Evolutionary conservation across 2,797 vertebrate genomes (phyloP), one percentile per base, ranked within the genome.

Genomic region (Galago senegalensis): DNA sequence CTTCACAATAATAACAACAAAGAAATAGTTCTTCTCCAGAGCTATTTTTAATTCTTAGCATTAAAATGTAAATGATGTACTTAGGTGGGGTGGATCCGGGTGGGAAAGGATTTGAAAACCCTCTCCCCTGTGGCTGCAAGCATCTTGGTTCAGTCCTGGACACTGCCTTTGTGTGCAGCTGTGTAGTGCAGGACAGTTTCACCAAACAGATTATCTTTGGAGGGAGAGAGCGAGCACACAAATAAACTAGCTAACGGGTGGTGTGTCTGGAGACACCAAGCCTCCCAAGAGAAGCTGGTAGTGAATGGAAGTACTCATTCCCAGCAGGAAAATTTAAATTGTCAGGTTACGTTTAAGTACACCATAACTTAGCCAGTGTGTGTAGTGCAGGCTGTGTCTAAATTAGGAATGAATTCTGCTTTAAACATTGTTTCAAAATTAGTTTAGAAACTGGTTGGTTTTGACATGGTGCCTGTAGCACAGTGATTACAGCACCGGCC

Each of bases 401-500:
- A 91, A 40, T 76, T 84, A 84, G 56, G 69, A 53, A 77, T 67
- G 43, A 91, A 61, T 85, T 90, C 25, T 92, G 14, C 77, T 87
- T 65, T 76, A 79, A 87, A 91, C 8, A 43, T 84, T 93, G 58
- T 69, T 92, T 84, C 70, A 65, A 82, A 93, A 61, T 76, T 85
- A 17, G 17, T 76, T 73, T 43, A 81, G 37, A 58, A 82, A 25
- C 40, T n/a, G 65, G 65, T n/a, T 53, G 49, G 14, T 53, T 53
- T 53, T 53, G 49, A 53, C 49, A 16, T 53, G 49, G 49, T 14
- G 14, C 49, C 49, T 53, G 49, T 53, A 53, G 49, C 14, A 53
- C 14, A 53, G 49, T 53, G 49, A 14, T 16, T 53, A 17, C 49
- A 53, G 49, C 14, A 3, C 49, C 14, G 3, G 49, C 49, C 49